A percentile compares a stretch with the other conserved stretches of the same genome.
phyloP scores from a whole-genome alignment of 2,888 invertebrate species.

The Plagodis pulveraria region DNA sequence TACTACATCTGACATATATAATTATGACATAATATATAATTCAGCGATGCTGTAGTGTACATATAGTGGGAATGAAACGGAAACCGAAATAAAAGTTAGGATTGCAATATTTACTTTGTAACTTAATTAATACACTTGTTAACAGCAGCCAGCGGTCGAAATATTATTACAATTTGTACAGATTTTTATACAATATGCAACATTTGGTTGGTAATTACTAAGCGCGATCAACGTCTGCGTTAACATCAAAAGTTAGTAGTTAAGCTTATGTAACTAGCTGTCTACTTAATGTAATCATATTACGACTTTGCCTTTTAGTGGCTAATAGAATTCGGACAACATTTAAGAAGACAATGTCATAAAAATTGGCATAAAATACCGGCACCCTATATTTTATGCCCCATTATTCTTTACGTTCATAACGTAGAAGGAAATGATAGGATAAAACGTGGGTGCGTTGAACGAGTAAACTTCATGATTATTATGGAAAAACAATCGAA shows the following conservation, averaged over 20 bases:
- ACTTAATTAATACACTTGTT: conserved; percentile 64
- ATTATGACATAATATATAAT: no score
- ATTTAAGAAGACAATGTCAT: conserved; percentile 79
- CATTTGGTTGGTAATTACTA: conserved; percentile 6
- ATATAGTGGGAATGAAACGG: conserved; percentile 43
- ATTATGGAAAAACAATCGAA: conserved; percentile 4
- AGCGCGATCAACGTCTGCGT: no score
- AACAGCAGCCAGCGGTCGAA: conserved; percentile 45
- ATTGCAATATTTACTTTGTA: conserved; percentile 62
- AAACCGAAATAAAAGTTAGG: conserved; percentile 52
- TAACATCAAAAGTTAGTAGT: no score
- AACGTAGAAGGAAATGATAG: no score
- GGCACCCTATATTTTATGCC: conserved; percentile 75
- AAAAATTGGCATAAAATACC: conserved; percentile 80
- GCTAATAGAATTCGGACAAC: conserved; percentile 75
- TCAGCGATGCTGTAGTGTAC: conserved; percentile 40
- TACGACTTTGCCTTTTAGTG: conserved; percentile 61
- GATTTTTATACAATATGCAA: conserved; percentile 9
- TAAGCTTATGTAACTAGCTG: no score
- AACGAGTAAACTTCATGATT: conserved; percentile 31
- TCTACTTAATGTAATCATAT: conserved; percentile 53
- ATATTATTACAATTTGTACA: conserved; percentile 43
- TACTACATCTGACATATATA: no score
- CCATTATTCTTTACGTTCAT: conserved; percentile 61
- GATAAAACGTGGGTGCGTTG: conserved; percentile 50